phyloP scores from a whole-genome alignment of 2,797 vertebrate species.

The Dipus sagitta region DNA sequence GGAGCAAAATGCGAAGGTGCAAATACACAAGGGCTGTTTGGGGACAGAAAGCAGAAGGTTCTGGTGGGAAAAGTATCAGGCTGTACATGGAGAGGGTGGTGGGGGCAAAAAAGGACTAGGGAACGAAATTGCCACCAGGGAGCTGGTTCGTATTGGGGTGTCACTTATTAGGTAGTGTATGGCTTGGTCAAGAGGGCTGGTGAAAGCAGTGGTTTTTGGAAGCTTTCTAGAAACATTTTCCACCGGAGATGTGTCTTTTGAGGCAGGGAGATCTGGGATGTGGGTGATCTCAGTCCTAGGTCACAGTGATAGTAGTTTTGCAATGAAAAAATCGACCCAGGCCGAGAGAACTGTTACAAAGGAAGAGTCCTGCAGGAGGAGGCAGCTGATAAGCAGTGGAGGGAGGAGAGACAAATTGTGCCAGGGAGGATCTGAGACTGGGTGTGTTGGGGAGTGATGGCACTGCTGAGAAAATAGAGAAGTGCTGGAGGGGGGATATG shows the following conservation, averaged over 20 bases:
- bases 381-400: slow-evolving; percentile 3
- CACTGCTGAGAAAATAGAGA: slow-evolving; percentile 63
- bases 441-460: neutral
- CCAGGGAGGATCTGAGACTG: neutral
- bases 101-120: neutral
- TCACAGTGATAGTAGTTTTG: neutral
- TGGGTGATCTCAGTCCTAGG: neutral
- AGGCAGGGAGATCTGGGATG: neutral
- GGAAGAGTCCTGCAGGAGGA: neutral
- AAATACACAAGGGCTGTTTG: neutral
- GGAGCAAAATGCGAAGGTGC: neutral
- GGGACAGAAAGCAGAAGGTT: neutral
- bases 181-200: neutral
- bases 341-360: neutral
- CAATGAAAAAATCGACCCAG: slow-evolving; percentile 8
- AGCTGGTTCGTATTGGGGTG: neutral
- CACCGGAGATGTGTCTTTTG: neutral
- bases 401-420: neutral
- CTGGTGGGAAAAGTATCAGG: neutral
- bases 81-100: neutral
- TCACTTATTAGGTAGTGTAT: no score
- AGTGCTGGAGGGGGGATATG: slow-evolving; percentile 74
- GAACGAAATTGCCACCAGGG: neutral
- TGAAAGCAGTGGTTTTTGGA: neutral
- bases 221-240: slow-evolving; percentile 6